phyloP scores from a whole-genome alignment of 2,888 invertebrate species.

The Chironomus tentans region DNA sequence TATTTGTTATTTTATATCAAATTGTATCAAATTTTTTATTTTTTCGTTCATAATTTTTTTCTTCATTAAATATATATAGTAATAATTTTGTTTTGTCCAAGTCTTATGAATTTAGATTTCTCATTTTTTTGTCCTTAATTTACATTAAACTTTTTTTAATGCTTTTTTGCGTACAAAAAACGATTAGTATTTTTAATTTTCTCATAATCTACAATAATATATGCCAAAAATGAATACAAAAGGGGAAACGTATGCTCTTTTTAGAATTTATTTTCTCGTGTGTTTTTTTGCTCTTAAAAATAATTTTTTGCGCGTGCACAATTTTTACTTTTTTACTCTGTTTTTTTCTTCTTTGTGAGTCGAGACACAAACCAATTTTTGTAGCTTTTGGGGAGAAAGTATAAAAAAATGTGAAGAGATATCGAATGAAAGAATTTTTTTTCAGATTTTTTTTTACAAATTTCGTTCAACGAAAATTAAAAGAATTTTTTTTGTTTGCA shows the following conservation, averaged over 20 bases:
- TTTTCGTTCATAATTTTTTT: background rate
- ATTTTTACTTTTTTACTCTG: background rate
- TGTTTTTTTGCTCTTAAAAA: background rate
- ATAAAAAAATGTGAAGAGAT: background rate
- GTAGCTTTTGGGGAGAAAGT: background rate
- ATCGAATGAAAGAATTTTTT: background rate
- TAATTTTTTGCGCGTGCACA: background rate
- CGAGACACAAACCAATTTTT: conserved; percentile 17
- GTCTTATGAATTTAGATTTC: conserved; percentile 23
- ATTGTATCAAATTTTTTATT: conserved; percentile 22
- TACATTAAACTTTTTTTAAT: background rate
- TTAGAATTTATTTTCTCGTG: background rate
- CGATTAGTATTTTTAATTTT: background rate
- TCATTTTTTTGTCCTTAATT: background rate
- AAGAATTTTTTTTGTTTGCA: background rate
- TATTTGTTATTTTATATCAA: conserved; percentile 11
- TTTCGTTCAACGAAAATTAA: background rate
- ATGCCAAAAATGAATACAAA: background rate
- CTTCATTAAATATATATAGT: background rate
- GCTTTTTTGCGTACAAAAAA: conserved; percentile 19
- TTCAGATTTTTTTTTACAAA: background rate
- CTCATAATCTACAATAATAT: background rate
- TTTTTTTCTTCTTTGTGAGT: background rate
- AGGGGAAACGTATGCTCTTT: background rate
- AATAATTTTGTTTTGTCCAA: background rate